These are phyloP conservation scores for Marronus borbonicus DNA, from an alignment of 2,888 invertebrate species.

Conservation along the genomic window DNA sequence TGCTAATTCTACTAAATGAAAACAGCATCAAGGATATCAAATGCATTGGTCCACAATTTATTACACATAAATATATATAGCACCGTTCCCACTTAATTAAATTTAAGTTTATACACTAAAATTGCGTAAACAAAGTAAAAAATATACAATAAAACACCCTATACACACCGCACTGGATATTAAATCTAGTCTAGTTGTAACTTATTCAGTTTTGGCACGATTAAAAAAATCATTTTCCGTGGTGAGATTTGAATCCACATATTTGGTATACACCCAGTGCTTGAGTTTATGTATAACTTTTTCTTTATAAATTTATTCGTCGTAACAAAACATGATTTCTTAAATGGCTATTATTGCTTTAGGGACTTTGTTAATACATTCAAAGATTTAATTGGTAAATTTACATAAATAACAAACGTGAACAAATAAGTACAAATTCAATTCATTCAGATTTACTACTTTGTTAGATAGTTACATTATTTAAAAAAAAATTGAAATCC, in stretches of 20 bases:
- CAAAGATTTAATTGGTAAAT: background rate
- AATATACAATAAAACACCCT: background rate
- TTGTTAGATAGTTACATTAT: too few relatives aligned
- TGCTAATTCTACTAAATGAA: too few relatives aligned
- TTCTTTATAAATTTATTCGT: slow-evolving; percentile 4
- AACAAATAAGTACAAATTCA: background rate
- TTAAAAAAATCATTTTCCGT: too few relatives aligned
- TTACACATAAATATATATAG: too few relatives aligned
- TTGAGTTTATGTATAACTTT: background rate
- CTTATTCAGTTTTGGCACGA: too few relatives aligned
- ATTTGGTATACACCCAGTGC: background rate
- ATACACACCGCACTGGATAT: background rate
- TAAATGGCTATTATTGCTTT: slow-evolving; percentile 21
- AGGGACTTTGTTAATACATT: background rate
- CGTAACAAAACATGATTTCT: slow-evolving; percentile 36
- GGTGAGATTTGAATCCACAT: background rate
- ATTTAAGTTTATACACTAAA: too few relatives aligned
- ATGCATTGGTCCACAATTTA: too few relatives aligned
- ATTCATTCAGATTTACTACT: too few relatives aligned
- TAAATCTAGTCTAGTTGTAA: too few relatives aligned
- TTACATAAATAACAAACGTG: slow-evolving; percentile 1
- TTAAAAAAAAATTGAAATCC: background rate
- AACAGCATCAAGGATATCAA: too few relatives aligned
- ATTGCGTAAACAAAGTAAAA: background rate
- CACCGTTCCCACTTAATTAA: too few relatives aligned